phyloP scores from a whole-genome alignment of 2,113 vertebrate species.

The Nothocercus nigrocapillus region DNA sequence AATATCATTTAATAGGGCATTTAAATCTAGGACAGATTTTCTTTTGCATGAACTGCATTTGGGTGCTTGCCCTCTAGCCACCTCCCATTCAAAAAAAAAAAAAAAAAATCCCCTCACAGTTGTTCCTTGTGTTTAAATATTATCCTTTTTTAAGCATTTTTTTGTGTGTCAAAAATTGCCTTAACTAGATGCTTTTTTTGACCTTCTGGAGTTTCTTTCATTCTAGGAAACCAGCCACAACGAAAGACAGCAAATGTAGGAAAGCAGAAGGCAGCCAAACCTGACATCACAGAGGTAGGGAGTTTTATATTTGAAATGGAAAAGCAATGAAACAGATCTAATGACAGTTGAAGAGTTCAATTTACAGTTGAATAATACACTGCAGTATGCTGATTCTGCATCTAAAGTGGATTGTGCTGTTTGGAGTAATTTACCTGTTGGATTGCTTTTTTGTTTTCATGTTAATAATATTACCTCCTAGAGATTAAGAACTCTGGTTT shows the following conservation, averaged over 20 bases:
- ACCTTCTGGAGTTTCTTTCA: neutral
- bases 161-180: neutral
- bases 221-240: conserved; percentile 68
- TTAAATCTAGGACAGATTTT: neutral
- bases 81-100: neutral
- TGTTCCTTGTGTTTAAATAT: neutral
- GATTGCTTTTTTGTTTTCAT: neutral
- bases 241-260: conserved; percentile 39
- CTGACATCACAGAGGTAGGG: conserved; percentile 27
- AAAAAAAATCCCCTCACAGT: neutral
- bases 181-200: conserved; percentile 16
- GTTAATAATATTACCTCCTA: neutral
- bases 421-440: neutral
- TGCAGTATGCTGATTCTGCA: neutral
- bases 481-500: neutral
- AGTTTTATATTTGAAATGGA: neutral
- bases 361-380: neutral
- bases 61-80: neutral
- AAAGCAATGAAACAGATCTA: neutral
- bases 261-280: conserved; percentile 54
- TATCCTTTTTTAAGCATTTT: neutral
- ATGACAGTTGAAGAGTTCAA: neutral
- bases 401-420: neutral
- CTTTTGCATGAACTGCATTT: neutral
- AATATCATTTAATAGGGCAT: neutral